Base-by-base conservation (phyloP, 2,888 invertebrate species). In the Margaritifera margaritifera region DNA sequence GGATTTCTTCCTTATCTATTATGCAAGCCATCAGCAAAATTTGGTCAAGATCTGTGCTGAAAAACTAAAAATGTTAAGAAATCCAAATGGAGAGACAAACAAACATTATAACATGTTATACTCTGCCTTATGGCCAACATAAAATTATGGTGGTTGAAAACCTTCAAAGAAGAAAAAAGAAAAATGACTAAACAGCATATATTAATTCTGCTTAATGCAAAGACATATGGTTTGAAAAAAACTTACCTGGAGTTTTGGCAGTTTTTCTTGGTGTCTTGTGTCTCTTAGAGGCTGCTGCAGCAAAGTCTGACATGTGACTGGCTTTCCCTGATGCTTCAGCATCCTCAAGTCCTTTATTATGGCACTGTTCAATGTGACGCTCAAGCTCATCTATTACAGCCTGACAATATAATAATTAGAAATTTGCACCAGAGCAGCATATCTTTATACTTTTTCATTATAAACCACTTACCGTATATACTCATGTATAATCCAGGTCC, bases 361-460 rank as follows among this genome's bases (percentile, higher is more conserved):
- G 88, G 77, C 93, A 93, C 77, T 93, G 93, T 74, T 93, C 93
- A 62, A 94, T 92, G 67, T 93, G 92, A 66, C 92, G 92, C 74
- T 94, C 93, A 56, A 94, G 90, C 86, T 94, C 94, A 20, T 93
- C 92, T 22, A 94, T 91, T 20, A 93, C 86, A 0, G 91, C 76
- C 89, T 89, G 78, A 59, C 74, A 72, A 58, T 54, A 24, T 63
- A 11, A 64, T 27, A n/a, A 31, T n/a, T n/a, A n/a, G 11, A 20
- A 52, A 60, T 20, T 20, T 27, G 11, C 19, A 18, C 31, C 31
- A 57, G 20, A 64, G 20, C 11, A 51, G 58, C 20, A 15, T 15
- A 2, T 42, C 11, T 42, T 42, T 1, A 42, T 42, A 15, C 2
- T 15, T 8, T 31, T 8, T 31, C 31, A 31, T 31, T 31, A 31